A percentile compares a stretch with the other conserved stretches of the same genome.
Conservation (phyloP, 2,888 invertebrate species). For the Cosmopolites sordidus region DNA sequence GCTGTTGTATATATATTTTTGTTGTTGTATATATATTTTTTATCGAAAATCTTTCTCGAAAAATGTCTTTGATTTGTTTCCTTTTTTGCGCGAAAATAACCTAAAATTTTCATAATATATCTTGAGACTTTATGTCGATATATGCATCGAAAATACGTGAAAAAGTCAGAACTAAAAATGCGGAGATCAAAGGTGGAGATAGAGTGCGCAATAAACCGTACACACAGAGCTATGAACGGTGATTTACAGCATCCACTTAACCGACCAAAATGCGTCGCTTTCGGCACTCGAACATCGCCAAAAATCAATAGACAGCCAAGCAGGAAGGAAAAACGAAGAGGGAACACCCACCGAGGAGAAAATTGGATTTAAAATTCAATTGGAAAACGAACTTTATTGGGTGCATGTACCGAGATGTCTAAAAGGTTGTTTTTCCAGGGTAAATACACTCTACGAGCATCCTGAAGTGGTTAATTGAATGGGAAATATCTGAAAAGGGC, state of each 20-base stretch:
- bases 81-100: too few species aligned
- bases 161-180: too few species aligned
- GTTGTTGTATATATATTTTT: too few species aligned
- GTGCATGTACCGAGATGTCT: constrained; percentile 31
- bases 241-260: constrained; percentile 1
- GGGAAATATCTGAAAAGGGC: constrained; percentile 30
- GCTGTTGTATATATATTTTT: too few species aligned
- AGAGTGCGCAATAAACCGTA: too few species aligned
- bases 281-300: background rate
- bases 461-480: constrained; percentile 32
- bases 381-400: constrained; percentile 37
- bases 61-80: too few species aligned
- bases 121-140: too few species aligned
- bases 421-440: constrained; percentile 30
- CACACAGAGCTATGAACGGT: background rate
- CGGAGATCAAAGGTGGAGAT: too few species aligned
- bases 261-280: background rate
- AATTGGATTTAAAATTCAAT: constrained; percentile 39
- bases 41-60: too few species aligned
- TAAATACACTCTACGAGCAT: constrained; percentile 28
- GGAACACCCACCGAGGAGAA: constrained; percentile 28
- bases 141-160: too few species aligned
- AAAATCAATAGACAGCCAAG: background rate
- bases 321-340: background rate
- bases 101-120: too few species aligned